Base-by-base conservation (phyloP, 2,888 invertebrate species). In the Heliothis peltigera region DNA sequence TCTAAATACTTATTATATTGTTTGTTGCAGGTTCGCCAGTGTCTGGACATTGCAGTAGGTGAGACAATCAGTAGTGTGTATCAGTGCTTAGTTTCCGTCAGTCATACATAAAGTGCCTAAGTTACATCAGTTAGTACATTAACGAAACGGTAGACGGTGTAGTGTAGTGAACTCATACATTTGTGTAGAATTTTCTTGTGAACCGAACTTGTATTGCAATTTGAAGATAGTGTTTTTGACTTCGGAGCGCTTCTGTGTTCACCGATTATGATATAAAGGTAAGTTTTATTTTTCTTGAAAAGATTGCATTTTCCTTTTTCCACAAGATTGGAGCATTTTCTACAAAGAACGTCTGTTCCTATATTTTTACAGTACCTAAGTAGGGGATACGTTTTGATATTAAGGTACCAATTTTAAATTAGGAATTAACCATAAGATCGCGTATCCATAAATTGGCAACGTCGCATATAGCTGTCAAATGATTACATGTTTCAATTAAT, bases 221-320 rank as follows among this genome's bases (percentile, higher is more conserved):
- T 82, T 64, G 83, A 84, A 83, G 77, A 80, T 70, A 81, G 84
- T 79, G 80, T 85, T 80, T 85, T 84, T 83, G 78, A 82, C 75
- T 77, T 81, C 81, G 70, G 74, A 65, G 84, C 79, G 87, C 84
- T 86, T 83, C 70, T 69, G 81, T 77, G 81, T 85, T 85, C 83
- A 71, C 81, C 88, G 81, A 89, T 80, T 81, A 92, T 92, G 93
- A 85, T 88, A 86, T 93, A 89, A 91, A 93, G 93, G 93, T 93
- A 85, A 87, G 92, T 74, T 63, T 56, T 60, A 32, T 63, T 64
- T 55, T 56, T 18, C 44, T 57, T 44, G 22, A 70, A 56, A 17
- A 17, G 1, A 51, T 64, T 60, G 10, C 25, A 18, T 53, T 66
- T 60, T 52, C 35, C 32, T 15, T 44, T 59, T 75, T 55, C 10